phyloP scores from a whole-genome alignment of 1,140 invertebrate species.

The Penaeus vannamei region DNA sequence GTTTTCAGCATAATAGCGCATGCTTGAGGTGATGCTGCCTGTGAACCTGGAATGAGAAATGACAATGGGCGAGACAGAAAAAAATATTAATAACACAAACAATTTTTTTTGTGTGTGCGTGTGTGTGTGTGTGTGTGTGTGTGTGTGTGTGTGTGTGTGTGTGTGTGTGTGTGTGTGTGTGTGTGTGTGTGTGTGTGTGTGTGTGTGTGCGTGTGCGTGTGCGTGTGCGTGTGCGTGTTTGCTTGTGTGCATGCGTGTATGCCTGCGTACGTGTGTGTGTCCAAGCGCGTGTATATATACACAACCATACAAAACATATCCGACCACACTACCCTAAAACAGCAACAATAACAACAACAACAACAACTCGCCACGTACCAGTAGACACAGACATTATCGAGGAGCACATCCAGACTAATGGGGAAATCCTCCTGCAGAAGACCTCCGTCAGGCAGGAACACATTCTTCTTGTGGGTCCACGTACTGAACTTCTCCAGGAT shows the following conservation, averaged over 20 bases:
- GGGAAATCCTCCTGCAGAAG: conserved; percentile 74
- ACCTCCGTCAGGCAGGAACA: conserved; percentile 80
- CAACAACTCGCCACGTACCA: conserved; percentile 75
- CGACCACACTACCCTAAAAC: not conserved
- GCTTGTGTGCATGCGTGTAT: not conserved
- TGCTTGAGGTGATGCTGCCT: too few relatives aligned
- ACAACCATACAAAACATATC: not conserved
- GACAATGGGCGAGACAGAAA: too few relatives aligned
- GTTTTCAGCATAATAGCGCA: too few relatives aligned
- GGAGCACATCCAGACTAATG: conserved; percentile 80
- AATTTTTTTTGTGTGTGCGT: too few relatives aligned
- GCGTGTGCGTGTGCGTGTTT: not conserved
- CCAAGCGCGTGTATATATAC: not conserved
- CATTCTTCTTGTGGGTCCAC: conserved; percentile 79
- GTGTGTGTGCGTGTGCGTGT: not conserved
- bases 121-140: not conserved
- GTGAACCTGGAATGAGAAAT: too few relatives aligned
- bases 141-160: not conserved
- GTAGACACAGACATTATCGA: conserved; percentile 93
- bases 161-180: not conserved
- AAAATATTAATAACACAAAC: too few relatives aligned
- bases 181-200: not conserved
- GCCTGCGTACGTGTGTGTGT: not conserved
- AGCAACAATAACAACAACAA: too few relatives aligned
- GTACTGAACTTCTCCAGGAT: conserved; percentile 89